A percentile compares a stretch with the other conserved stretches of the same genome.
phyloP scores from a whole-genome alignment of 2,113 vertebrate genomes.

The Piaya cayana region DNA sequence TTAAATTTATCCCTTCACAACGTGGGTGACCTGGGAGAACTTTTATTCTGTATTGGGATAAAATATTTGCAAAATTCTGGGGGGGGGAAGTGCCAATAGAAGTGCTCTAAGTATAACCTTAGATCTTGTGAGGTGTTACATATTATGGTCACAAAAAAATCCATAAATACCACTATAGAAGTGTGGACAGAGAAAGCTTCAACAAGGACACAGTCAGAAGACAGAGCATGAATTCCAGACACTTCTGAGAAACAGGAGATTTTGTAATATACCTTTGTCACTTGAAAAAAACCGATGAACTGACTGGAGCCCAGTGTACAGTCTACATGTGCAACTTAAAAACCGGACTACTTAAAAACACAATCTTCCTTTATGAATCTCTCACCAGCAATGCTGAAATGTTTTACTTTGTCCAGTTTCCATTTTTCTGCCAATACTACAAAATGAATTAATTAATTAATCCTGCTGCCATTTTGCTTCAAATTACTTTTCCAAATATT shows the following conservation, averaged over 20 bases:
- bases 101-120: neutral
- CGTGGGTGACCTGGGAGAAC: neutral
- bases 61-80: neutral
- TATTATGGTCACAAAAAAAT: neutral
- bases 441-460: neutral
- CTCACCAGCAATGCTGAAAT: slow-evolving; percentile 5
- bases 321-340: neutral
- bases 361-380: neutral
- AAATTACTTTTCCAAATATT: neutral
- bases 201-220: neutral
- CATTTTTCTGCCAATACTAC: neutral
- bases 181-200: neutral
- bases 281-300: neutral
- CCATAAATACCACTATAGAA: neutral
- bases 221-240: neutral
- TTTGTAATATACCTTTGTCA: neutral
- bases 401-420: neutral
- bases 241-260: neutral
- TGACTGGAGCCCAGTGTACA: neutral
- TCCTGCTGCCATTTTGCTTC: neutral
- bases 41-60: neutral
- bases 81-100: neutral
- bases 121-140: neutral
- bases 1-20: neutral
- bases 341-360: neutral